Evolutionary conservation across 2,113 vertebrate species (phyloP).

Genomic region (Coracopsis vasa): DNA sequence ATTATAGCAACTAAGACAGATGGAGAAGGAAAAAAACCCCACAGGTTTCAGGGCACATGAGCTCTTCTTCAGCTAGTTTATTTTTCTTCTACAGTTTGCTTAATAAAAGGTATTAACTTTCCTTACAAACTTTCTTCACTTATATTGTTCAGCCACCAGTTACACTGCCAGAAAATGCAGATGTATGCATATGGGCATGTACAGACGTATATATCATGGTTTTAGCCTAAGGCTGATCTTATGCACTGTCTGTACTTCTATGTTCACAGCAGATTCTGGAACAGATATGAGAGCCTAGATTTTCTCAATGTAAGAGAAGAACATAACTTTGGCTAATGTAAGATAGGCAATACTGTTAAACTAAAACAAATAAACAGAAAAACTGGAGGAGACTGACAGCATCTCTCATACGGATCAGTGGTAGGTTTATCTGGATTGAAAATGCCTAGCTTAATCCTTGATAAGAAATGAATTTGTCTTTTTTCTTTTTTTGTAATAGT

Average conservation of each 20-base stretch:
- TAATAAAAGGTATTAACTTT: constrained; percentile 24
- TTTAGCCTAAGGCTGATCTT: not conserved
- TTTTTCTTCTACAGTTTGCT: constrained; percentile 27
- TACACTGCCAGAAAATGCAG: constrained; percentile 13
- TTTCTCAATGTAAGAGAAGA: not conserved
- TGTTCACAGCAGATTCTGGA: not conserved
- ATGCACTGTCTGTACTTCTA: not conserved
- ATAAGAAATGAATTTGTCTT: not conserved
- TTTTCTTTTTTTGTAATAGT: not conserved
- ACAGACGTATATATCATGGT: not conserved
- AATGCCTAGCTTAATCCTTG: not conserved
- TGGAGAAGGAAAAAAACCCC: not conserved
- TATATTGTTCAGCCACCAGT: not conserved
- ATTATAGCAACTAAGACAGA: not conserved
- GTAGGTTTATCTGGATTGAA: not conserved
- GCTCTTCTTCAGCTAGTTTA: constrained; percentile 16
- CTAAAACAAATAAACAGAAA: not conserved
- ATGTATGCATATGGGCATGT: not conserved
- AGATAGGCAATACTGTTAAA: not conserved
- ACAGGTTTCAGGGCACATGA: not conserved
- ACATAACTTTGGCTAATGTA: not conserved
- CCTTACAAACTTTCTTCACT: not conserved
- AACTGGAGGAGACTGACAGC: not conserved
- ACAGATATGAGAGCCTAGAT: not conserved
- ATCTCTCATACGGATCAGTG: not conserved